A percentile compares a stretch with the other conserved stretches of the same genome.
Evolutionary conservation across 2,888 invertebrate genomes (phyloP).

Genomic region (Drosophila percnosoma): DNA sequence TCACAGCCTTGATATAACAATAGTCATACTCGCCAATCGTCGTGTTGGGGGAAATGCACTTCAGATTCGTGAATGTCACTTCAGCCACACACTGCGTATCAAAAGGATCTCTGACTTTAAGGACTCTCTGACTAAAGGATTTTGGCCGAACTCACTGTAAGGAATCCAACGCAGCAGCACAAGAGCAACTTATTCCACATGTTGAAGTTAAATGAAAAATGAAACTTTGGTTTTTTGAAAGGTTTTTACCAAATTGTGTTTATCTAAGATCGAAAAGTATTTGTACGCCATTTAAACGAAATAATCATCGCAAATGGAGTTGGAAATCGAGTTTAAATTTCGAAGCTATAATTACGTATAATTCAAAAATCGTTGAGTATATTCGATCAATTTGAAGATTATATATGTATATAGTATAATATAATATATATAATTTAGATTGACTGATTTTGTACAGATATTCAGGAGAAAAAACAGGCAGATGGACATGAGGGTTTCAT

Average conservation of each 20-base stretch:
- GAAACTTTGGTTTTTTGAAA: too few relatives aligned
- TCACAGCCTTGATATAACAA: conserved; percentile 1
- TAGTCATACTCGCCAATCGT: neutral
- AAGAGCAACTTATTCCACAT: neutral
- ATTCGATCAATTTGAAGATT: too few relatives aligned
- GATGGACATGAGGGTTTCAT: neutral
- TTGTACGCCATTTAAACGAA: conserved; percentile 18
- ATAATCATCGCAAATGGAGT: neutral
- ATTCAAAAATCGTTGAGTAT: neutral
- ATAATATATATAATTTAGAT: too few relatives aligned
- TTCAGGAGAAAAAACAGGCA: too few relatives aligned
- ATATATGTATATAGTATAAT: too few relatives aligned
- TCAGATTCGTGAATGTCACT: neutral
- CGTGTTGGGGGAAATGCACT: rapidly evolving
- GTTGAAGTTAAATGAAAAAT: neutral
- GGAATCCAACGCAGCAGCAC: too few relatives aligned
- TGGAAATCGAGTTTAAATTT: neutral
- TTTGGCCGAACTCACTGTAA: neutral
- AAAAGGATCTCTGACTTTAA: neutral
- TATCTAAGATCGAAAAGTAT: neutral
- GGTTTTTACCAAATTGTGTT: neutral
- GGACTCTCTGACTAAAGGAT: too few relatives aligned
- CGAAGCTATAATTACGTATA: neutral
- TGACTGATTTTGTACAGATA: too few relatives aligned
- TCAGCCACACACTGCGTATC: neutral